A percentile compares a stretch with the other conserved stretches of the same genome.
These are phyloP conservation scores for Acrocephalus kingi DNA, from an alignment of 2,113 vertebrate genomes.

Conservation along the genomic window DNA sequence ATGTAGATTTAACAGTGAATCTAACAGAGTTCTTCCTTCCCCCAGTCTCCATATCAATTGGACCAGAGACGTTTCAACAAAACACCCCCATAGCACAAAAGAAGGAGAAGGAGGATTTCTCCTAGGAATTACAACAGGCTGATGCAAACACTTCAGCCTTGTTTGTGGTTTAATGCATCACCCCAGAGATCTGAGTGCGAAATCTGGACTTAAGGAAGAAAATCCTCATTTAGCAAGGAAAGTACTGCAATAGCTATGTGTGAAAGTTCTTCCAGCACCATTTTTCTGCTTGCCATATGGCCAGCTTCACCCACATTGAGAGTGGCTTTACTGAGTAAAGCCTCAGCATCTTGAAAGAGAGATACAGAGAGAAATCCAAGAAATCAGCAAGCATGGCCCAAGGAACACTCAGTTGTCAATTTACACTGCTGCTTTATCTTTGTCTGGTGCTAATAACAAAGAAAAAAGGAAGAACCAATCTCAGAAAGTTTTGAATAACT, in stretches of 20 bases:
- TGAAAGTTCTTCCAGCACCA: conserved; percentile 69
- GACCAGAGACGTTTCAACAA: neutral
- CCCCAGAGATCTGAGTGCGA: conserved; percentile 73
- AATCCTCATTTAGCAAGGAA: conserved; percentile 71
- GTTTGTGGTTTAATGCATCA: conserved; percentile 61
- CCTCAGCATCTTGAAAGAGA: conserved; percentile 3
- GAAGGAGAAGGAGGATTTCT: conserved; percentile 62
- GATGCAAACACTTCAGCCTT: conserved; percentile 48
- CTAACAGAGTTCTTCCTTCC: neutral
- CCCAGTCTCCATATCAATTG: neutral
- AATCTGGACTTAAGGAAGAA: conserved; percentile 64
- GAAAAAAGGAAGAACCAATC: neutral
- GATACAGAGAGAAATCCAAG: neutral
- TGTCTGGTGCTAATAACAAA: neutral
- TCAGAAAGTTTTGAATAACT: neutral
- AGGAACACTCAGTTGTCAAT: neutral
- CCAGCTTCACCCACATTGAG: conserved; percentile 48
- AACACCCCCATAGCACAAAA: neutral
- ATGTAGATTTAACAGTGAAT: neutral
- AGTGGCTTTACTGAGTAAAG: conserved; percentile 40
- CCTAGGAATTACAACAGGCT: conserved; percentile 60
- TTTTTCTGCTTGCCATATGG: conserved; percentile 77
- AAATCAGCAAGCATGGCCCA: neutral
- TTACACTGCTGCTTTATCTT: neutral
- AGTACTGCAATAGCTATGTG: conserved; percentile 57